Conservation (phyloP, 2,888 invertebrate species). For the Caenorhabditis angaria region DNA sequence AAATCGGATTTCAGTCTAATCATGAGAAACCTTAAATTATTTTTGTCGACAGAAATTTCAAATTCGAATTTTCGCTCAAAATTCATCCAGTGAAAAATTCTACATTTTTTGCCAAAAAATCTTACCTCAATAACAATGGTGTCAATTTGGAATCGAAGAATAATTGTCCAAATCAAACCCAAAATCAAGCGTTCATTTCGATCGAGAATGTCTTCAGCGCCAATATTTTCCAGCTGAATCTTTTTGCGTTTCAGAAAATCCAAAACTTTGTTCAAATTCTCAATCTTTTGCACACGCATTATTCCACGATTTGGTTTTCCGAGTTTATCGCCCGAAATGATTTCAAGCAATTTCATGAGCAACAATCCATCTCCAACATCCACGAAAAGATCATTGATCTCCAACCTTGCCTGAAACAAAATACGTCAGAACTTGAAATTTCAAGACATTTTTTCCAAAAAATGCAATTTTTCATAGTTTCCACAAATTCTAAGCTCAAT, state of each 20-base stretch:
- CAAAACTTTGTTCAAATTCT: slow-evolving; percentile 89
- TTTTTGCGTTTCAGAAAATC: slow-evolving; percentile 71
- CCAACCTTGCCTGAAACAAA: slow-evolving; percentile 92
- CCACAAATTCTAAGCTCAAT: too few species aligned
- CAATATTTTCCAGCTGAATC: slow-evolving; percentile 89
- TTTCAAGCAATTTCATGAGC: slow-evolving; percentile 90
- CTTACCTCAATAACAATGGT: slow-evolving; percentile 92
- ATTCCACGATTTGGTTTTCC: slow-evolving; percentile 88
- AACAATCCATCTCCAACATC: slow-evolving; percentile 95
- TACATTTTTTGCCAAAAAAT: too few species aligned
- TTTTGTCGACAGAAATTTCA: too few species aligned
- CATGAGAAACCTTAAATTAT: too few species aligned
- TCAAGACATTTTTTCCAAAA: too few species aligned
- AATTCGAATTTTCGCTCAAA: too few species aligned
- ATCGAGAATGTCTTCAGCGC: slow-evolving; percentile 98
- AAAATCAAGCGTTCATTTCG: slow-evolving; percentile 95
- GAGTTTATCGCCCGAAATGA: slow-evolving; percentile 96
- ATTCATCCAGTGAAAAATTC: too few species aligned
- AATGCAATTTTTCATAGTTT: too few species aligned
- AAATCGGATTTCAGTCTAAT: too few species aligned
- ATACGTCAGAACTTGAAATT: too few species aligned
- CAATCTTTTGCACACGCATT: slow-evolving; percentile 97
- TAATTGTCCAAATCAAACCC: slow-evolving; percentile 98
- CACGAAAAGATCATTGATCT: slow-evolving; percentile 94
- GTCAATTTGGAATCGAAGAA: slow-evolving; percentile 97